Base-by-base conservation (phyloP, 2,113 vertebrate genomes). In the Pantherophis guttatus region DNA sequence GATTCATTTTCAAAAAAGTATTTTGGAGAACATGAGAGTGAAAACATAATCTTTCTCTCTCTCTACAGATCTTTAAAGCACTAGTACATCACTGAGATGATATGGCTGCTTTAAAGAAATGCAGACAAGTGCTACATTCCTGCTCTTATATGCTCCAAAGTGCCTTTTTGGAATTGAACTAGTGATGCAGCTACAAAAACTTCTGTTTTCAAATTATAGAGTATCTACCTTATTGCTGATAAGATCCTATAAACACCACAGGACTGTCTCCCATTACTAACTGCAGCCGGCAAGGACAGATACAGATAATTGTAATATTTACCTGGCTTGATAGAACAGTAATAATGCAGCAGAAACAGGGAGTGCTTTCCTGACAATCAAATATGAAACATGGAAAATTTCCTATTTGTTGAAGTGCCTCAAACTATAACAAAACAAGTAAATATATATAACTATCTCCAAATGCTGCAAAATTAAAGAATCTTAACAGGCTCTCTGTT, bases 331-430 rank as follows among this genome's bases (percentile, higher is more conserved):
- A 12, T 88, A 75, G 75, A 58, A 89, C 19, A 92, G 19, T 0
- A 0, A 39, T 44, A 88, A 4, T 44, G 58, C 48, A 88, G 62
- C 91, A 95, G 93, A 93, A 93, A 92, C 94, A 89, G 88, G 93
- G 91, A 39, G 93, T 94, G 96, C 93, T 96, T 96, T 95, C 44
- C 17, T 81, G 5, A 17, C 59, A 90, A 58, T 44, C 33, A 81
- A 57, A 90, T 1, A 23, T 62, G 11, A 24, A 92, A 81, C 5
- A 13, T 12, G 17, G 23, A 88, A 52, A 89, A 24, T 29, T 92
- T 65, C 17, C 62, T 8, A 59, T 90, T 50, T 3, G 29, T 52
- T 59, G 24, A 26, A 24, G 44, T 58, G 39, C 21, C 5, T 21
- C 24, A 54, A 39, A 86, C 86, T 48, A 55, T 44, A 26, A 50